Base-by-base conservation (phyloP, 2,113 vertebrate genomes). In the Dicerorhinus sumatrensis region DNA sequence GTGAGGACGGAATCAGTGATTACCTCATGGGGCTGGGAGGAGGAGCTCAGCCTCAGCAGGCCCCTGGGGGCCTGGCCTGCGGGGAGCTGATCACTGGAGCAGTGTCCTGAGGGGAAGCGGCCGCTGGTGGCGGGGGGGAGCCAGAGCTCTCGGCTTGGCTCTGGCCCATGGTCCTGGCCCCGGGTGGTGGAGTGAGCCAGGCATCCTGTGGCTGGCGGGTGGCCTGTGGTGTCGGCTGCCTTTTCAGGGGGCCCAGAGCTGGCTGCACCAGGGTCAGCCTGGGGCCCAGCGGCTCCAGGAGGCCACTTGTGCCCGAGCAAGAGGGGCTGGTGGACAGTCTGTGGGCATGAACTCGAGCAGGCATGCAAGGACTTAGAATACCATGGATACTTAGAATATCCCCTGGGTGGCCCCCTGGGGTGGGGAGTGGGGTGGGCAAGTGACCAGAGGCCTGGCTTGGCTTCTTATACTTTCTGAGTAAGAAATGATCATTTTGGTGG, bases 11-110 rank as follows among this genome's bases (percentile, higher is more conserved):
- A 67, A 36, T 63, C 17, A 39, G 69, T 62, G 97, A 46, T 16
- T 31, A 92, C 75, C 62, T 75, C 33, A 12, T 7, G 36, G 73
- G 0, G 0, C 36, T 63, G 70, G 21, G 65, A 94, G 42, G 48
- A 0, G 42, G 17, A 9, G 2, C 31, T 0, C 21, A 48, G 8
- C 1, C 23, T 86, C 10, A 46, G n/a, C 21, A 25, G 63, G 0
- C 0, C 29, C 42, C 42, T 5, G 6, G 48, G 67, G 58, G 6
- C 31, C 51, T 60, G 65, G 12, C 65, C 65, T 62, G 46, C 46
- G 21, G 54, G 65, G 65, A 85, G 51, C 0, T 21, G 76, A 29
- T n/a, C 60, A 70, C 60, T 46, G 17, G 65, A 82, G 76, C 16
- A 0, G 25, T 1, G 33, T 16, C 21, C 14, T 63, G 36, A 17